These are phyloP conservation scores for Tauraco hartlaubi DNA, from an alignment of 2,797 vertebrate species.

Conservation along the genomic window DNA sequence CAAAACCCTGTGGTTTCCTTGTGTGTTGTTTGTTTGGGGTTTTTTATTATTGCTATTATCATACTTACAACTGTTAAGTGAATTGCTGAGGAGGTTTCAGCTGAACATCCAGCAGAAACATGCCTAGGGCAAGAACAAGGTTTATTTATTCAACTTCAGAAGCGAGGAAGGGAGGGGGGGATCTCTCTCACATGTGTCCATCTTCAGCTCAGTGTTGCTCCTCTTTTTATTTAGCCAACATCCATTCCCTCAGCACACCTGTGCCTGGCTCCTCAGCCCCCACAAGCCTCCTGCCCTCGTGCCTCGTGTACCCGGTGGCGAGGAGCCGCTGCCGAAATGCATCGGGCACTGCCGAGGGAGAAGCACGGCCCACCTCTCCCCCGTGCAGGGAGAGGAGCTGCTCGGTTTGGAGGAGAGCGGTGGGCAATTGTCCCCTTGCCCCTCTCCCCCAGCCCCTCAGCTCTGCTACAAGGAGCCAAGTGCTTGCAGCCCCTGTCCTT, in stretches of 20 bases:
- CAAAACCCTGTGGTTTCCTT: neutral
- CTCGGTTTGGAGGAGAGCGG: neutral
- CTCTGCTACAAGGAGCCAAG: rapidly evolving
- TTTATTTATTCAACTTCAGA: slow-evolving; percentile 63
- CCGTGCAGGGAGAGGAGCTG: neutral
- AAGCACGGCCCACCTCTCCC: neutral
- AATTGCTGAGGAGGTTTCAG: slow-evolving; percentile 20
- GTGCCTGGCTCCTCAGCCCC: neutral
- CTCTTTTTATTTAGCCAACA: neutral
- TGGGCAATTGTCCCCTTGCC: neutral
- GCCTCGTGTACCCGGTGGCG: neutral
- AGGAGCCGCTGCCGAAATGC: neutral
- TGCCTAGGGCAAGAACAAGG: slow-evolving; percentile 53
- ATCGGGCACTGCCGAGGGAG: neutral
- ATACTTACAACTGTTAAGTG: slow-evolving; percentile 52
- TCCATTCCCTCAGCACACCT: neutral
- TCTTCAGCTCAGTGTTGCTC: neutral
- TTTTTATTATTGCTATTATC: slow-evolving; percentile 50
- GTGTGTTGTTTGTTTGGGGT: neutral
- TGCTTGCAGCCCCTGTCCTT: neutral
- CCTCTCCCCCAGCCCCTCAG: neutral
- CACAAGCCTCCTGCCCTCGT: neutral
- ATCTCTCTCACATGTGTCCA: neutral
- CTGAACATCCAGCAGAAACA: slow-evolving; percentile 43
- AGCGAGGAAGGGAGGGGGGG: neutral